Evolutionary conservation across 2,888 invertebrate genomes (phyloP), one percentile per base, ranked within the genome.

Genomic region (Teleiodes luculella): DNA sequence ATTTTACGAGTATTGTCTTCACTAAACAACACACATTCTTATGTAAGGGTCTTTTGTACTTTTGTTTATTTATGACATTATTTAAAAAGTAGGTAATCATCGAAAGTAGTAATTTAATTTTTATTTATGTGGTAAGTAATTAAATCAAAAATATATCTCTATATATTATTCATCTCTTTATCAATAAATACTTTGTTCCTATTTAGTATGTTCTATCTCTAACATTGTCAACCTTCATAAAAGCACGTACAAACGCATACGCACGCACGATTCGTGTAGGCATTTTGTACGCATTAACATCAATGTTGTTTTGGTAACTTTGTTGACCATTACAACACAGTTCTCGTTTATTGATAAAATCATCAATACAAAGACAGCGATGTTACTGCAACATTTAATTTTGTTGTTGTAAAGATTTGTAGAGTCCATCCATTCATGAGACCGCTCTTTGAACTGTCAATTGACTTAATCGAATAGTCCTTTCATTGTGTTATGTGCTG

Each of bases 391-490:
- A 20, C n/a, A 24, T 10, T 11, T 6, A 20, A 3, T 28, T 1
- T n/a, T 43, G 5, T 11, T 13, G 24, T n/a, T 11, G 10, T 3
- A 33, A 8, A n/a, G n/a, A 33, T 6, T 3, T 37, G n/a, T n/a
- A n/a, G n/a, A n/a, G n/a, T 35, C 13, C 4, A 20, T 41, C 7
- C 11, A 11, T 43, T 43, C 43, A n/a, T 24, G 18, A 28, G n/a
- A 10, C 71, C 58, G 62, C 65, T 62, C 72, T 76, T 75, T 76
- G 72, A 76, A 74, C 76, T 57, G 57, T 58, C 80, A 80, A 84
- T 83, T 80, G 81, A 76, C 70, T 74, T 80, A 84, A 84, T 84
- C 75, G 73, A 80, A 80, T 83, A 67, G 66, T 68, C 71, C 74
- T 70, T 68, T 68, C 70, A 70, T 69, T 76, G 74, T 14, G 30